Evolutionary conservation across 53 echinoderm and acorn worm genomes (phyloP), one percentile per base, ranked within the genome.

Genomic region (Zoroaster sp.): DNA sequence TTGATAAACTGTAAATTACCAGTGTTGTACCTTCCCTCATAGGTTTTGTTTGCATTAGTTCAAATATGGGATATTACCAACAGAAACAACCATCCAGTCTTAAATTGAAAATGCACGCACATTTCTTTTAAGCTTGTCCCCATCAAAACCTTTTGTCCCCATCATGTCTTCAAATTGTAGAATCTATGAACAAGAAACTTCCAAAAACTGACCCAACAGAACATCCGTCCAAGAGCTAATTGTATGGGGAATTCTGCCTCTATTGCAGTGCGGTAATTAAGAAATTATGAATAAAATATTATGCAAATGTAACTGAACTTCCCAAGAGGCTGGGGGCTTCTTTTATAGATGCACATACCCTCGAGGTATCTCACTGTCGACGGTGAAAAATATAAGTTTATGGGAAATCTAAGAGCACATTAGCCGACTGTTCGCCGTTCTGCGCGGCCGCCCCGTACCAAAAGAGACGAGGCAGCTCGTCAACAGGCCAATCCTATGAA

Each of bases 211-310:
- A n/a, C n/a, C n/a, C n/a, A n/a, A n/a, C n/a, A n/a, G n/a, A n/a
- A n/a, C n/a, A n/a, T n/a, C n/a, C n/a, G n/a, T n/a, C n/a, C n/a
- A n/a, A n/a, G n/a, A n/a, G n/a, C n/a, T n/a, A n/a, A n/a, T n/a
- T n/a, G n/a, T n/a, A n/a, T n/a, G n/a, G n/a, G n/a, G n/a, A 46
- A 2, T 32, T 74, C 10, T 30, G 13, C 51, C 34, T 42, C 15
- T 20, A 17, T 35, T 38, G 28, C 65, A 40, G 39, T n/a, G 45
- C 46, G 67, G 66, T 68, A 68, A 67, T 82, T 82, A 82, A 42
- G 68, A 43, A 67, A 82, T 68, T 43, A 82, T 82, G 82, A 82
- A 82, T 82, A 43, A 66, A 82, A 82, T 68, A 82, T 82, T 66
- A 82, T 82, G 82, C 68, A 82, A 67, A 82, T 82, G 78, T 66